Base-by-base conservation (phyloP, 1,140 invertebrate species). In the Nylanderia fulva region DNA sequence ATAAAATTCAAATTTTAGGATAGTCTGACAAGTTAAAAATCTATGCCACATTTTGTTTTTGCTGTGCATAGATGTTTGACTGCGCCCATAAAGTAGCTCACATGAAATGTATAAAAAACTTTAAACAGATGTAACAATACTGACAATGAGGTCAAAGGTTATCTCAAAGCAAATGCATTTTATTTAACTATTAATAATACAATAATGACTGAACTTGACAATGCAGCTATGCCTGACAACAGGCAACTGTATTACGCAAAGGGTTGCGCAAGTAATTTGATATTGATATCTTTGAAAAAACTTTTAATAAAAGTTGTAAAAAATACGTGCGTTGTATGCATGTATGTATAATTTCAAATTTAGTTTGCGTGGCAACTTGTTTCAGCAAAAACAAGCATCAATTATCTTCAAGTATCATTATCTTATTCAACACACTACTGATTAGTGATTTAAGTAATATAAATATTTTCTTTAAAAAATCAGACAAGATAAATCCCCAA, bases 71-170 rank as follows among this genome's bases (percentile, higher is more conserved):
- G 2, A 61, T 61, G 13, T 42, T 61, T n/a, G 24, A 58, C 21
- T n/a, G n/a, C 18, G 6, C 2, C 18, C 15, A 21, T 15, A 21
- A 24, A 18, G 36, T 9, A 18, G 61, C n/a, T n/a, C 61, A 76
- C 24, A 29, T 6, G 18, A 61, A 21, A 29, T 11, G 61, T n/a
- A 15, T 39, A n/a, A 76, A 76, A n/a, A 33, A 68, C 1, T 66
- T 77, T 21, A 24, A 79, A n/a, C 11, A 52, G 13, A 33, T 33
- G 29, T 52, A 63, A 29, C 74, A 52, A 79, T 48, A 36, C 29
- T 33, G n/a, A n/a, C n/a, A n/a, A n/a, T n/a, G n/a, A 24, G 75
- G 42, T 79, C 42, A 79, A 79, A 21, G 52, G 29, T 15, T 79
- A 77, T 66, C 42, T 77, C 42, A 52, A 15, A 77, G 5, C 13